Evolutionary conservation across 2,888 invertebrate genomes (phyloP).

Genomic region (Drosophila flavopinicola): DNA sequence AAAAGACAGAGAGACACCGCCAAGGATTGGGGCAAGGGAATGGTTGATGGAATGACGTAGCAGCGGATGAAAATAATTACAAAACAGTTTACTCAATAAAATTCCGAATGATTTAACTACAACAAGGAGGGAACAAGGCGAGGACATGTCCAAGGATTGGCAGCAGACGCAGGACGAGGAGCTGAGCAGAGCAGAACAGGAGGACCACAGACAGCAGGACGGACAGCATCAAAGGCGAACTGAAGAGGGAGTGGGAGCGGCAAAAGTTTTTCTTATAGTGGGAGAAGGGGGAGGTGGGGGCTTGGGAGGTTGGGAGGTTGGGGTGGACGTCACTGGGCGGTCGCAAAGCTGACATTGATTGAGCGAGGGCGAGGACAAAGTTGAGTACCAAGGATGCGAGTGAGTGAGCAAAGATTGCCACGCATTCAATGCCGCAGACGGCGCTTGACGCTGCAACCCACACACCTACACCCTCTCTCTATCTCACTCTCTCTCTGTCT

Average conservation of each 20-base stretch:
- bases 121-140: constrained; percentile 39
- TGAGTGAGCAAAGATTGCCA: constrained; percentile 54
- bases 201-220: constrained; percentile 33
- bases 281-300: too few species aligned
- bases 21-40: constrained; percentile 12
- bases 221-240: not conserved
- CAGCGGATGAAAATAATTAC: constrained; percentile 69
- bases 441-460: constrained; percentile 15
- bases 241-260: too few species aligned
- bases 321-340: too few species aligned
- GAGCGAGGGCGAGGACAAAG: constrained; percentile 53
- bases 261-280: not conserved
- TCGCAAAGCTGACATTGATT: constrained; percentile 66
- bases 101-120: constrained; percentile 73
- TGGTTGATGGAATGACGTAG: constrained; percentile 26
- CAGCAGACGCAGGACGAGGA: not conserved
- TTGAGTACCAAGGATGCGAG: constrained; percentile 31
- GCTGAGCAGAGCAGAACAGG: constrained; percentile 7
- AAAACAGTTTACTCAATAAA: constrained; percentile 76
- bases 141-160: constrained; percentile 21
- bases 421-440: constrained; percentile 40
- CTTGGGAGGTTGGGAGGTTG: too few species aligned
- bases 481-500: not conserved
- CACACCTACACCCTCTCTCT: not conserved
- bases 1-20: constrained; percentile 30